Evolutionary conservation across 2,797 vertebrate species (phyloP), one percentile per base, ranked within the genome.

Genomic region (Sebastes reedi): DNA sequence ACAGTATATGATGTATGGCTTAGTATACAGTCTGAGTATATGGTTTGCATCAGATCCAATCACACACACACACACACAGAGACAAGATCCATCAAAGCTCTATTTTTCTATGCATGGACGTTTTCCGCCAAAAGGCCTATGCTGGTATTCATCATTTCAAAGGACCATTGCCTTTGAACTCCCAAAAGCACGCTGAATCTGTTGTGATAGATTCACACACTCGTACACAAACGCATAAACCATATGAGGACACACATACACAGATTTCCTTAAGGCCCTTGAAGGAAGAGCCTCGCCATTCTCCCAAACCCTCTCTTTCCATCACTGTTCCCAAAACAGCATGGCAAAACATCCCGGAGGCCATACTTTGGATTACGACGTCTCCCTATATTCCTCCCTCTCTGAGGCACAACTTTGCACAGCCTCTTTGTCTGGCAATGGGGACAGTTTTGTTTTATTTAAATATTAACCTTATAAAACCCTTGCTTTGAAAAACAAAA

Each of bases 111-210:
- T 76, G 81, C 68, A 75, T 74, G 72, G 81, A 79, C 55, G 29
- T 82, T 82, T 52, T 83, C 46, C 81, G 79, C 79, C 81, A 89
- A 82, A 85, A 88, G 76, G 80, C 61, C 73, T 83, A 32, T 79
- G 79, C 87, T 88, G 78, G 84, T 89, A 84, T 86, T 93, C 85
- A 89, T 80, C 80, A 90, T 91, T 92, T 92, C 89, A 93, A 93
- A 94, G 87, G 46, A 78, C 71, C 73, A 54, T 73, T 87, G 88
- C 85, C 88, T 94, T 94, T 92, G 89, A 94, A 93, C 86, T 91
- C 86, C 78, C 56, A 67, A 85, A 83, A 79, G 85, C 84, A 79
- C 32, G 34, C 81, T 74, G 82, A 79, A 84, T 88, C 76, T 75
- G 79, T 81, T 85, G 81, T 87, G 87, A 89, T 79, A 87, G 78